Evolutionary conservation across 2,888 invertebrate species (phyloP).

Genomic region (Platycnemis pennipes): DNA sequence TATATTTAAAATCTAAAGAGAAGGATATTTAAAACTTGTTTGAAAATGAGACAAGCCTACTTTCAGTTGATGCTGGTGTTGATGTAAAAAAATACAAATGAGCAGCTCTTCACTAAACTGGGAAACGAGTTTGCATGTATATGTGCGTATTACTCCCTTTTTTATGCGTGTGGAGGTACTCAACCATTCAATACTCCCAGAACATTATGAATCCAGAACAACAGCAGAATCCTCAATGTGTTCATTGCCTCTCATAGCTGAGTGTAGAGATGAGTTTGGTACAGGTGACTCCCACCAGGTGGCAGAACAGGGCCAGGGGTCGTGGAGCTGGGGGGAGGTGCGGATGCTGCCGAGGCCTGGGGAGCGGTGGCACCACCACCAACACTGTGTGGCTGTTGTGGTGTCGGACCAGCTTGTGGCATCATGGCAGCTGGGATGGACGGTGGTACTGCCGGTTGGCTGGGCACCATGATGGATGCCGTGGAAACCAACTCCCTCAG

Average conservation of each 20-base stretch:
- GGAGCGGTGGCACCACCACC: not conserved
- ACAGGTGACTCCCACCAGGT: slow-evolving; percentile 67
- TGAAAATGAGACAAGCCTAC: not conserved
- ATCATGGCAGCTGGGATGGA: slow-evolving; percentile 33
- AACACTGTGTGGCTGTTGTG: not conserved
- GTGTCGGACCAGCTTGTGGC: not conserved
- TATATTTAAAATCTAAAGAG: not conserved
- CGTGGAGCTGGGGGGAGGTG: slow-evolving; percentile 30
- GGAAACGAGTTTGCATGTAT: not conserved
- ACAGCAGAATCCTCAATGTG: not conserved
- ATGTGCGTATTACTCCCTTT: not conserved
- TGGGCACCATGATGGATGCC: slow-evolving; percentile 17
- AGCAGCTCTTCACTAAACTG: not conserved
- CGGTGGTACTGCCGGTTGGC: slow-evolving; percentile 34
- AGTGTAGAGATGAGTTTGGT: slow-evolving; percentile 70
- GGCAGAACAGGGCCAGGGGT: slow-evolving; percentile 51
- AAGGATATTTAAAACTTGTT: not conserved
- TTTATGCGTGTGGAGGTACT: not conserved
- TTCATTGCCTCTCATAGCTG: slow-evolving; percentile 52
- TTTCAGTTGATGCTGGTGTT: not conserved
- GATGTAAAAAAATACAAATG: not conserved
- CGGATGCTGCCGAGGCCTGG: not conserved
- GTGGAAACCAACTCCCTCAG: slow-evolving; percentile 71
- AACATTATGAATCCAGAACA: not conserved
- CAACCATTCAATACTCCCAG: not conserved